Evolutionary conservation across 1,140 invertebrate species (phyloP).

Genomic region (Halyomorpha halys): DNA sequence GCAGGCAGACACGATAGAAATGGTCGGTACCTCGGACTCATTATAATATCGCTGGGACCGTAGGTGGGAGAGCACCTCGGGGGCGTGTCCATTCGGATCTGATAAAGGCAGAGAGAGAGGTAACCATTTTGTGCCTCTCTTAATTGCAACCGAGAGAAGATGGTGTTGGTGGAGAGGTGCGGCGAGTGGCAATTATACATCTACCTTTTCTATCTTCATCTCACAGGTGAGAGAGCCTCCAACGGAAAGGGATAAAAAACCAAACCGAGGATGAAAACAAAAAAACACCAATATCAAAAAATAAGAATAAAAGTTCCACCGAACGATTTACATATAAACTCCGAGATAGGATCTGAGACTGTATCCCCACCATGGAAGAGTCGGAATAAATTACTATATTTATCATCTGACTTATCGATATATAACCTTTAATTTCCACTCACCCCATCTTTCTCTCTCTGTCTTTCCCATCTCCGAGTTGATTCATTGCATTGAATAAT

Average conservation of each 20-base stretch:
- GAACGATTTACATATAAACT: slow-evolving; percentile 17
- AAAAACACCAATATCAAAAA: neutral
- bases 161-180: slow-evolving; percentile 8
- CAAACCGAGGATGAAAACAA: slow-evolving; percentile 5
- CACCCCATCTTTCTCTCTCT: slow-evolving; percentile 1
- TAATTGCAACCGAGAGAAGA: slow-evolving; percentile 7
- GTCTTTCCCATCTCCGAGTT: slow-evolving; percentile 7
- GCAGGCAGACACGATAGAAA: neutral
- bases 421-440: slow-evolving; percentile 16
- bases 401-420: slow-evolving; percentile 17
- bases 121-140: slow-evolving; percentile 5
- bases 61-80: neutral
- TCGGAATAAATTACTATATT: slow-evolving; percentile 19
- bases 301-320: neutral
- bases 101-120: slow-evolving; percentile 3
- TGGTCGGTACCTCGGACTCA: neutral
- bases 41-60: neutral
- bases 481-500: slow-evolving; percentile 16
- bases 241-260: slow-evolving; percentile 5
- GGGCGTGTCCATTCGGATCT: slow-evolving; percentile 9
- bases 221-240: neutral
- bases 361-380: neutral
- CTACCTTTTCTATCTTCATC: slow-evolving; percentile 12
- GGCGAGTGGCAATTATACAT: slow-evolving; percentile 2
- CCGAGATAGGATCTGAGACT: slow-evolving; percentile 14